phyloP scores from a whole-genome alignment of 2,797 vertebrate species.

The Sebastes steindachneri region DNA sequence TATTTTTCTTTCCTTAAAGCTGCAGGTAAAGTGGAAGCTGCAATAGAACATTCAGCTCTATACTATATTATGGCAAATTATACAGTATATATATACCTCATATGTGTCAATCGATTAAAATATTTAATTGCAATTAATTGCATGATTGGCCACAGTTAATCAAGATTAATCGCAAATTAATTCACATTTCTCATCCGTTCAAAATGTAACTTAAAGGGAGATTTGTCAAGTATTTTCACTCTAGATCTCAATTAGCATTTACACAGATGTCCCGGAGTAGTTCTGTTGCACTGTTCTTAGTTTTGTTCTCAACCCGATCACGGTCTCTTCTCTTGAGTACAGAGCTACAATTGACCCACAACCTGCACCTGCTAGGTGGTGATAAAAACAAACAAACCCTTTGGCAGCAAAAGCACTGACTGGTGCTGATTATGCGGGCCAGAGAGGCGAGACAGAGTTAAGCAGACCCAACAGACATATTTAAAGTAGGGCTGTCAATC shows the following conservation, averaged over 20 bases:
- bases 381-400: conserved; percentile 45
- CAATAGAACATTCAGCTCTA: neutral
- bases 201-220: no score
- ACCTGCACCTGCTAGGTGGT: neutral
- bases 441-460: neutral
- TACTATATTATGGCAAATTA: neutral
- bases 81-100: no score
- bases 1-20: neutral
- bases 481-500: neutral
- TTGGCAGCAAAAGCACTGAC: conserved; percentile 38
- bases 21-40: neutral
- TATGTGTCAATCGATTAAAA: no score
- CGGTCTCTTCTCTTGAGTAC: neutral
- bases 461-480: conserved; percentile 10
- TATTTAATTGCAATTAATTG: no score
- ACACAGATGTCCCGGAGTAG: neutral
- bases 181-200: no score
- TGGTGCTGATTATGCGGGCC: conserved; percentile 13
- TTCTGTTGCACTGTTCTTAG: neutral
- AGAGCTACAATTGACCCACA: conserved; percentile 22
- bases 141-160: no score
- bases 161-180: no score
- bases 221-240: neutral
- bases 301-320: conserved; percentile 15
- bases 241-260: conserved; percentile 13